Percentiles rank a stretch among this genome's conserved stretches.
These are phyloP conservation scores for Fregata magnificens DNA, from an alignment of 2,113 vertebrate genomes.

Conservation along the genomic window DNA sequence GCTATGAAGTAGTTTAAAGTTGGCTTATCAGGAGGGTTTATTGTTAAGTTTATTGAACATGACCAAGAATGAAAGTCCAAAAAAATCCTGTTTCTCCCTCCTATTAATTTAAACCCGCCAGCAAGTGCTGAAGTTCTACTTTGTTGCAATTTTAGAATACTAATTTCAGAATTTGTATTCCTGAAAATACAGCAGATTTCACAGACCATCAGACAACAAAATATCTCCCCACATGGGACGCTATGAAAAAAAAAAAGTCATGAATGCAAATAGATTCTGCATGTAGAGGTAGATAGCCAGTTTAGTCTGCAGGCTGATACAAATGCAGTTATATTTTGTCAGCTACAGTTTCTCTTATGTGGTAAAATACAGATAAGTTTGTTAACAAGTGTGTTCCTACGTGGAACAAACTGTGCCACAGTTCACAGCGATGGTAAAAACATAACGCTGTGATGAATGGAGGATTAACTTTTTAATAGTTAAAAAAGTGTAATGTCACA, in stretches of 20 bases:
- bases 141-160: not conserved
- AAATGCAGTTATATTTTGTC: not conserved
- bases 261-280: not conserved
- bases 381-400: not conserved
- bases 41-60: not conserved
- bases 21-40: not conserved
- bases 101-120: not conserved
- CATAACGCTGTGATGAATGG: not conserved
- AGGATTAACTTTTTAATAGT: not conserved
- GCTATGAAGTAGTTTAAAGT: not conserved
- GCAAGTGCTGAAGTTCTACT: not conserved
- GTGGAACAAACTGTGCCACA: not conserved
- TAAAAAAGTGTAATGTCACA: not conserved
- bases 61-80: not conserved
- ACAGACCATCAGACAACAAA: not conserved
- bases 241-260: not conserved
- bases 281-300: not conserved
- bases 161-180: not conserved
- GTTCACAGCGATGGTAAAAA: not conserved
- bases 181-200: not conserved
- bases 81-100: not conserved
- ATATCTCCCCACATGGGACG: not conserved
- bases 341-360: not conserved
- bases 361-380: not conserved
- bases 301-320: not conserved